Evolutionary conservation across 1,140 invertebrate genomes (phyloP).

Genomic region (Vollenhovia emeryi): DNA sequence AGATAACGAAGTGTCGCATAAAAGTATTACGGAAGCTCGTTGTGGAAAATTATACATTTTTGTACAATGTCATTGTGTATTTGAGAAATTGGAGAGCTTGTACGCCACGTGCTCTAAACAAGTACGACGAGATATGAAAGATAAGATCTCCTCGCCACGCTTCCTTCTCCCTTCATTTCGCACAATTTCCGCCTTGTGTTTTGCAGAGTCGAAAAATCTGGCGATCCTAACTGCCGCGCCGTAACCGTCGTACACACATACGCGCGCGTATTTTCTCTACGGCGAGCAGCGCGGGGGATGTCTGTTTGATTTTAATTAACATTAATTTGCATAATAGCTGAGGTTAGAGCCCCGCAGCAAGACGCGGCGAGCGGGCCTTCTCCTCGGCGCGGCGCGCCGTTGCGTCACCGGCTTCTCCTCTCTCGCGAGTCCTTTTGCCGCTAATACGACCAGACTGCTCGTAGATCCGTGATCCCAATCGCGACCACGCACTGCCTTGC

Average conservation of each 20-base stretch:
- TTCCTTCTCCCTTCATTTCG: background rate
- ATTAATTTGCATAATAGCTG: slow-evolving; percentile 82
- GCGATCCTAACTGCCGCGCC: background rate
- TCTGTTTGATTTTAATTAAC: slow-evolving; percentile 82
- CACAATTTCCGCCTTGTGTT: background rate
- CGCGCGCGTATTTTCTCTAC: slow-evolving; percentile 2
- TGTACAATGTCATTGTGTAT: background rate
- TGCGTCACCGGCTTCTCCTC: slow-evolving; percentile 61
- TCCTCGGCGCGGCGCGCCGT: slow-evolving; percentile 38
- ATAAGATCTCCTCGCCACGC: background rate
- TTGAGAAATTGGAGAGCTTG: background rate
- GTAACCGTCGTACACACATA: background rate
- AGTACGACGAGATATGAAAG: background rate
- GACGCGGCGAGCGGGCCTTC: slow-evolving; percentile 47
- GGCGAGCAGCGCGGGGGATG: slow-evolving; percentile 58
- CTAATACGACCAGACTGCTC: slow-evolving; percentile 10
- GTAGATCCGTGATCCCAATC: slow-evolving; percentile 40
- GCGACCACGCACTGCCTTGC: slow-evolving; percentile 8
- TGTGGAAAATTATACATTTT: background rate
- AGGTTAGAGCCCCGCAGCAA: slow-evolving; percentile 65
- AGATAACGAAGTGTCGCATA: background rate
- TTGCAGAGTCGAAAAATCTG: slow-evolving; percentile 7
- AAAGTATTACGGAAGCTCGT: background rate
- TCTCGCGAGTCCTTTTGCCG: slow-evolving; percentile 10
- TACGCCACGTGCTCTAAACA: background rate